These are phyloP conservation scores for Epinephelus coioides DNA, from an alignment of 2,797 vertebrate species.

Conservation along the genomic window DNA sequence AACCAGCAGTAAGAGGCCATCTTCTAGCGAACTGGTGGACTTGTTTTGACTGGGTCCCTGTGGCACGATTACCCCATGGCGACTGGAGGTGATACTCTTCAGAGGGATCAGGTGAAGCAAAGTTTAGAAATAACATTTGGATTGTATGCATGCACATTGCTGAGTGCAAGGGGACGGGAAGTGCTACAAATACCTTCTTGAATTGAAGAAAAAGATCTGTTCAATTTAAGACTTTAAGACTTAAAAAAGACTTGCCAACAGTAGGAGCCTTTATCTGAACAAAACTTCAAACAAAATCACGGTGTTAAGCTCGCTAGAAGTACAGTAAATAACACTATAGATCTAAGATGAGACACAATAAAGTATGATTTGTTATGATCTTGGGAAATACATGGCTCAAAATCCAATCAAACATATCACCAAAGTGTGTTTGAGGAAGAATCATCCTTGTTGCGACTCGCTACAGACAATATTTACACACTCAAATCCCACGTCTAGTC, in stretches of 20 bases:
- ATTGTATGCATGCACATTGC: conserved; percentile 44
- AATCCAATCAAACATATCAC: conserved; percentile 85
- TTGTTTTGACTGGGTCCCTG: conserved; percentile 83
- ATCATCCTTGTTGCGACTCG: conserved; percentile 80
- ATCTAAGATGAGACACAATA: conserved; percentile 78
- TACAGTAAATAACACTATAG: conserved; percentile 79
- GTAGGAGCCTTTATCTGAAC: conserved; percentile 67
- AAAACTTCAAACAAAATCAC: conserved; percentile 76
- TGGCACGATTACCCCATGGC: conserved; percentile 72
- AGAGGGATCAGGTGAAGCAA: conserved; percentile 76
- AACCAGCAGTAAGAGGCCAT: conserved; percentile 79
- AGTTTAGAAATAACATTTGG: conserved; percentile 73
- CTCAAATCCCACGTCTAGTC: conserved; percentile 84
- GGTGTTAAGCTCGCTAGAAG: conserved; percentile 69
- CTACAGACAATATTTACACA: conserved; percentile 86
- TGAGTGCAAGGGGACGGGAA: conserved; percentile 15
- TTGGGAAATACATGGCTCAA: conserved; percentile 82
- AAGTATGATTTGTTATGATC: conserved; percentile 83
- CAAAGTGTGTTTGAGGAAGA: conserved; percentile 84
- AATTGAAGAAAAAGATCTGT: conserved; percentile 49
- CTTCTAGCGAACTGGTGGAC: conserved; percentile 76
- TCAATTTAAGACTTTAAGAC: conserved; percentile 66
- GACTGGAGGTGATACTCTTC: conserved; percentile 71
- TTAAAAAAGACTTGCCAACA: conserved; percentile 68
- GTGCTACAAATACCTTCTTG: conserved; percentile 57